phyloP scores from a whole-genome alignment of 2,113 vertebrate species.

The Xiphophorus hellerii region DNA sequence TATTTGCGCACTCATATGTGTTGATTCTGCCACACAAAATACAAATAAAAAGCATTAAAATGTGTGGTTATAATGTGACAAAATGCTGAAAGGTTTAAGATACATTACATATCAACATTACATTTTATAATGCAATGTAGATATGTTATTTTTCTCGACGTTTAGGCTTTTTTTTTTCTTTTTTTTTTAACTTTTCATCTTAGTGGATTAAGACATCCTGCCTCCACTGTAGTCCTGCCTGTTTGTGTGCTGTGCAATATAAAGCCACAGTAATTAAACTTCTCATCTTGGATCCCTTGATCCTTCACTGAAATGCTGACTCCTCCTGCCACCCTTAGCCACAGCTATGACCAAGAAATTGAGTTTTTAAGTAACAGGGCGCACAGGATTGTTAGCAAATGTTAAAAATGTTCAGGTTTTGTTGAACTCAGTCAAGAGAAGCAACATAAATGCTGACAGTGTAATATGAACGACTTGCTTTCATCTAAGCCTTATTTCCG shows the following conservation, averaged over 20 bases:
- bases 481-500: conserved; percentile 19
- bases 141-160: background rate
- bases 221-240: conserved; percentile 18
- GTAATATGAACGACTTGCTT: background rate
- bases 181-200: conserved; percentile 20
- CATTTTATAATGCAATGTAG: background rate
- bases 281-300: conserved; percentile 33
- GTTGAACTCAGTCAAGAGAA: background rate
- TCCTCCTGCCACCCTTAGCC: conserved; percentile 15
- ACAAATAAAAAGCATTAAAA: background rate
- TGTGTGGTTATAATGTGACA: background rate
- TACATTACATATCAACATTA: background rate
- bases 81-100: background rate
- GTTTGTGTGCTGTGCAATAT: conserved; percentile 28
- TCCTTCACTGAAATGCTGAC: conserved; percentile 45
- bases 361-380: background rate
- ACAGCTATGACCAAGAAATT: background rate
- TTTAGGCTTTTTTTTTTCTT: background rate
- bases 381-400: background rate
- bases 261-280: conserved; percentile 58
- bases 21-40: background rate
- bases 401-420: background rate
- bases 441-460: background rate
- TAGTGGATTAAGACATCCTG: conserved; percentile 16
- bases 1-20: no score